Evolutionary conservation across 2,797 vertebrate genomes (phyloP), one percentile per base, ranked within the genome.

Genomic region (Megaceryle alcyon): DNA sequence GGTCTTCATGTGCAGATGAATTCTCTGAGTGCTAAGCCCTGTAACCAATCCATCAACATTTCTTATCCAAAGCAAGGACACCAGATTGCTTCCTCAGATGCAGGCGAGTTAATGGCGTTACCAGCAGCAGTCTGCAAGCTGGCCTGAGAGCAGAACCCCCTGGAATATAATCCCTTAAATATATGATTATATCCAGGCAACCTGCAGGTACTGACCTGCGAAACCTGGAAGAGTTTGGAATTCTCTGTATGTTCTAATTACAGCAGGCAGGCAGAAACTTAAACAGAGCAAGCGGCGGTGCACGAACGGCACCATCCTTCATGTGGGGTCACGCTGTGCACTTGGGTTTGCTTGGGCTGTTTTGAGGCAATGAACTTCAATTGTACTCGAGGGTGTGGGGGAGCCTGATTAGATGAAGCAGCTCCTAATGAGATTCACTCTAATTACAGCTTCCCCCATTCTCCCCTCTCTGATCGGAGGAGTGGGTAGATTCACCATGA

Each of bases 371-470:
- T 64, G 96, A 93, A 84, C 94, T 81, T 56, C 89, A 64, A 73
- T 96, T 96, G 97, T 96, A 96, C 97, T 97, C 91, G 78, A 92
- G 97, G 96, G 94, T 69, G 93, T 94, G 92, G 90, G 98, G 97
- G 97, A 98, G 98, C 97, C 98, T 97, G 98, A 98, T 97, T 97
- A 98, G 98, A 98, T 96, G 96, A 97, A 97, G 97, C 97, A 71
- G 95, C 91, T 98, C 98, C 97, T 98, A 99, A 99, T 98, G 98
- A 98, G 98, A 98, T 98, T 98, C 98, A 86, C 96, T 98, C 98
- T 99, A 99, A 99, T 99, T 98, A 98, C 98, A 98, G 98, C 98
- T 97, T 98, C 98, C 97, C 80, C 93, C 84, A 89, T 98, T 98
- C 84, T 97, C 96, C 96, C 96, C 93, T 97, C 97, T 96, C 95